Conservation (phyloP, 1,140 invertebrate species). For the Planococcus citri region DNA sequence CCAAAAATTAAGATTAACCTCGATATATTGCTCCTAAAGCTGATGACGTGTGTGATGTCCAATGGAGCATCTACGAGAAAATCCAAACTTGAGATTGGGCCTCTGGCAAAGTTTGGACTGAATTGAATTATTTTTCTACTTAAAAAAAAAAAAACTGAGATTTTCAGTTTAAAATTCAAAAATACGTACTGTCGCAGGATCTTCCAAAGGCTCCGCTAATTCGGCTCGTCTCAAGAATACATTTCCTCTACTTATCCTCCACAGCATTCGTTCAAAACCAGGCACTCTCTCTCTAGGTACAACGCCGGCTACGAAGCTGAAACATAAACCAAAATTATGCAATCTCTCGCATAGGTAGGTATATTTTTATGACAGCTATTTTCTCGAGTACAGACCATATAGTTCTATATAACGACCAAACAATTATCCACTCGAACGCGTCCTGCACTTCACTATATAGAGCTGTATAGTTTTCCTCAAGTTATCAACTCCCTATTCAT, state of each 20-base stretch:
- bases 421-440: too few species aligned
- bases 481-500: too few species aligned
- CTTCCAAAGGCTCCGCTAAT: slow-evolving; percentile 73
- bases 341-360: neutral
- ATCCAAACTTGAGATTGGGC: neutral
- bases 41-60: neutral
- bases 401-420: too few species aligned
- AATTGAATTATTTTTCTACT: too few species aligned
- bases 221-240: slow-evolving; percentile 84
- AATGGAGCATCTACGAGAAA: neutral
- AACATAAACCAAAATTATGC: neutral
- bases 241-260: slow-evolving; percentile 87
- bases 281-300: slow-evolving; percentile 81
- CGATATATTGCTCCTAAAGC: too few species aligned
- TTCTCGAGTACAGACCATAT: too few species aligned
- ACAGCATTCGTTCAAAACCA: slow-evolving; percentile 92
- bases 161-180: too few species aligned
- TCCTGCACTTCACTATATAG: too few species aligned
- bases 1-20: slow-evolving; percentile 15
- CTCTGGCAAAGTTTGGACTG: too few species aligned
- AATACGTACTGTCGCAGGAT: slow-evolving; percentile 64
- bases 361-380: too few species aligned
- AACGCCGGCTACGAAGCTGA: slow-evolving; percentile 73
- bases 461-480: too few species aligned
- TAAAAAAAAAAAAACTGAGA: too few species aligned